These are phyloP conservation scores for Uria lomvia DNA, from an alignment of 2,113 vertebrate genomes.

Conservation along the genomic window DNA sequence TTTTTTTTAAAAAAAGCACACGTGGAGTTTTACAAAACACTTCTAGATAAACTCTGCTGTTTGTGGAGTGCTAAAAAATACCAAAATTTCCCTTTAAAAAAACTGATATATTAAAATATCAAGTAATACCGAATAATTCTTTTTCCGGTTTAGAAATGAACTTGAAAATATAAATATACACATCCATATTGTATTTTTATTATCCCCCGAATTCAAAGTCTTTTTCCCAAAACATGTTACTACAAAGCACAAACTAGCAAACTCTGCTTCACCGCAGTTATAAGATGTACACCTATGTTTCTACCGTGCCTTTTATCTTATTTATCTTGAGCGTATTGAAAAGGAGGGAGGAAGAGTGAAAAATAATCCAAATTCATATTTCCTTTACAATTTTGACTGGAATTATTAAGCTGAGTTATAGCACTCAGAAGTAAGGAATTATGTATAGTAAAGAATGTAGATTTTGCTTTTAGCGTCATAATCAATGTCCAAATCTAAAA, in stretches of 20 bases:
- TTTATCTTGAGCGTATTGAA: slow-evolving; percentile 29
- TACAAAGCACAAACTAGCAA: not conserved
- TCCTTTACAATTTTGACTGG: slow-evolving; percentile 38
- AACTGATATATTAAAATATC: not conserved
- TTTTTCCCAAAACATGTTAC: not conserved
- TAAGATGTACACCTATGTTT: not conserved
- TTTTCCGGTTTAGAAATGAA: not conserved
- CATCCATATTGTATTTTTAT: not conserved
- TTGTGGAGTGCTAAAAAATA: not conserved
- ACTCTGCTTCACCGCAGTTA: not conserved
- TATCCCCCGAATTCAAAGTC: not conserved
- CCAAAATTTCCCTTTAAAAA: not conserved
- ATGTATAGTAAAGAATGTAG: slow-evolving; percentile 26
- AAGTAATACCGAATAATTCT: not conserved
- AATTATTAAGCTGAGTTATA: slow-evolving; percentile 41
- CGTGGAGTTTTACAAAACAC: not conserved
- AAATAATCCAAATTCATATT: slow-evolving; percentile 41
- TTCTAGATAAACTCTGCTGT: not conserved
- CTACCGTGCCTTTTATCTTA: not conserved
- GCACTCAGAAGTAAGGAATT: not conserved
- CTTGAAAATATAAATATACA: not conserved
- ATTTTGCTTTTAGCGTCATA: slow-evolving; percentile 73
- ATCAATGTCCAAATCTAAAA: slow-evolving; percentile 84
- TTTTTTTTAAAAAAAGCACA: not conserved
- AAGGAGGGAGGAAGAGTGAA: not conserved